These are phyloP conservation scores for Gambusia yucatana DNA, from an alignment of 2,797 vertebrate genomes.

Conservation along the genomic window DNA sequence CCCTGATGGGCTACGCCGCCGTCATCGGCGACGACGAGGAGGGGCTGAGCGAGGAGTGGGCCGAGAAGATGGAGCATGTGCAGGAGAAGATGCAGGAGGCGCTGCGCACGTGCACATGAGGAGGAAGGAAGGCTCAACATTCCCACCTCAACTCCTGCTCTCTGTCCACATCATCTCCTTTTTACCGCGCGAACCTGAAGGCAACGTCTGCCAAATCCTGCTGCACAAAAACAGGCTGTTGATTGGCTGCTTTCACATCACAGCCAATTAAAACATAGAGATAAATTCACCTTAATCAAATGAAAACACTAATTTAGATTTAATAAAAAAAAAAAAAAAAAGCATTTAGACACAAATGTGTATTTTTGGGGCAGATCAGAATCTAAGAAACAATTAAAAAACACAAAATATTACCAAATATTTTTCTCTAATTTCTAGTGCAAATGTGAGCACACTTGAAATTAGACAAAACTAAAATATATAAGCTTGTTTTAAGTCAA, in stretches of 20 bases:
- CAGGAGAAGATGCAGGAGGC: slow-evolving; percentile 83
- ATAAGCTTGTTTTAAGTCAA: neutral
- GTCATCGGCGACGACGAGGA: slow-evolving; percentile 82
- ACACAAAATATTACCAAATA: neutral
- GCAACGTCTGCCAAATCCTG: neutral
- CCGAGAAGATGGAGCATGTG: slow-evolving; percentile 80
- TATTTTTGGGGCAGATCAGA: neutral
- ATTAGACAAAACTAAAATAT: too few species aligned
- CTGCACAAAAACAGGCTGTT: neutral
- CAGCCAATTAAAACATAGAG: neutral
- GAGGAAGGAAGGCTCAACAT: slow-evolving; percentile 1
- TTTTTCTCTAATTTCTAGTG: too few species aligned
- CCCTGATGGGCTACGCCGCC: slow-evolving; percentile 82
- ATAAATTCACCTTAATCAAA: neutral
- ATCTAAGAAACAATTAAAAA: neutral
- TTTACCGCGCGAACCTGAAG: neutral
- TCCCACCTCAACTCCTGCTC: slow-evolving; percentile 15
- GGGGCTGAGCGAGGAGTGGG: slow-evolving; percentile 79
- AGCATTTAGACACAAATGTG: neutral
- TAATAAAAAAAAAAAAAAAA: neutral
- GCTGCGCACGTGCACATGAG: slow-evolving; percentile 73
- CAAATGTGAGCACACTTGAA: too few species aligned
- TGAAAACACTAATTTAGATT: neutral
- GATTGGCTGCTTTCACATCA: neutral
- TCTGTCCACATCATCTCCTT: neutral